Conservation (phyloP, 2,888 invertebrate species). For the Drosophila dives region DNA sequence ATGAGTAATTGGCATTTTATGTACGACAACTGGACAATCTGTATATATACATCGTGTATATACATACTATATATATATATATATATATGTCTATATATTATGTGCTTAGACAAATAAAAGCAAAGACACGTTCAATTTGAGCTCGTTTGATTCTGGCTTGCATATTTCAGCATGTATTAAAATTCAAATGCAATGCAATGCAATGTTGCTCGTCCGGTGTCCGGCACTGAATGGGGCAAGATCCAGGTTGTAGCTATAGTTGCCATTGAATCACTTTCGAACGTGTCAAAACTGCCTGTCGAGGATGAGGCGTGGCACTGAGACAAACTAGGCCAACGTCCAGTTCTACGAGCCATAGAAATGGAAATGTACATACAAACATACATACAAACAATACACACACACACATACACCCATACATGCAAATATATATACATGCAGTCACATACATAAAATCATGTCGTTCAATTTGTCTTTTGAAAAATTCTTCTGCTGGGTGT, state of each 20-base stretch:
- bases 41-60: background rate
- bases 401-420: background rate
- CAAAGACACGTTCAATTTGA: constrained; percentile 33
- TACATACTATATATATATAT: constrained; percentile 4
- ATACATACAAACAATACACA: constrained; percentile 5
- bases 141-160: constrained; percentile 50
- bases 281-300: constrained; percentile 53
- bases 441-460: background rate
- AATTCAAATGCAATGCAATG: constrained; percentile 42
- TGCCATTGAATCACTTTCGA: constrained; percentile 59
- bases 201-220: constrained; percentile 5
- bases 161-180: constrained; percentile 54
- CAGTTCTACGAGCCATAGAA: constrained; percentile 44
- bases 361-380: constrained; percentile 40
- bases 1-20: constrained; percentile 16
- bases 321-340: constrained; percentile 54
- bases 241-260: constrained; percentile 33
- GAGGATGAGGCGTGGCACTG: constrained; percentile 27
- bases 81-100: background rate
- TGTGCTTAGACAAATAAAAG: constrained; percentile 19
- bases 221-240: constrained; percentile 11
- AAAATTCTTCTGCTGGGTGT: constrained; percentile 21
- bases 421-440: background rate
- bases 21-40: constrained; percentile 20
- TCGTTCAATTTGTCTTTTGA: constrained; percentile 10